Evolutionary conservation across 2,797 vertebrate species (phyloP).

Genomic region (Erethizon dorsatum): DNA sequence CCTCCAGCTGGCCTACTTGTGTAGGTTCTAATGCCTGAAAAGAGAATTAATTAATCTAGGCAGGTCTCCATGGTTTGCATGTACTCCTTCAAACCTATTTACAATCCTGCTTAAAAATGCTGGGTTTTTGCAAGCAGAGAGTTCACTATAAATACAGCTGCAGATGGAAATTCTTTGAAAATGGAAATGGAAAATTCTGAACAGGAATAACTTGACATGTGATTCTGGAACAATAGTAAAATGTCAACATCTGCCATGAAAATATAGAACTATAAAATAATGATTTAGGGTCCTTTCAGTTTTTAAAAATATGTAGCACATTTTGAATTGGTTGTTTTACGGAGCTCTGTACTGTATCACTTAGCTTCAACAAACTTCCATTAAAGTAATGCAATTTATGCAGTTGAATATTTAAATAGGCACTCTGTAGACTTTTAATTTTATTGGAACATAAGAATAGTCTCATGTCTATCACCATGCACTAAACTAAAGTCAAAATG

Average conservation of each 20-base stretch:
- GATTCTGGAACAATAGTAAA: slow-evolving; percentile 86
- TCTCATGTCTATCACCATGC: background rate
- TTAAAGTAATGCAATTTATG: slow-evolving; percentile 38
- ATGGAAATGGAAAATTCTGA: slow-evolving; percentile 78
- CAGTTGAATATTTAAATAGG: slow-evolving; percentile 51
- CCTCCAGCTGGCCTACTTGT: slow-evolving; percentile 82
- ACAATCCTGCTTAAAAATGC: slow-evolving; percentile 83
- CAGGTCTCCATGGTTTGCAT: slow-evolving; percentile 73
- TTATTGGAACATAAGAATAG: slow-evolving; percentile 45
- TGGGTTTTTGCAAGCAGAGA: slow-evolving; percentile 75
- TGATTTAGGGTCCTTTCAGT: slow-evolving; percentile 72
- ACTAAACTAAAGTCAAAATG: too few species aligned
- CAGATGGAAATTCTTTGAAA: slow-evolving; percentile 85
- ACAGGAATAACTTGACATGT: slow-evolving; percentile 90
- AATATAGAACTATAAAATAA: slow-evolving; percentile 81
- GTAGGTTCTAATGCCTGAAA: slow-evolving; percentile 78
- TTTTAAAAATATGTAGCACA: slow-evolving; percentile 66
- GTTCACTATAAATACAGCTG: slow-evolving; percentile 83
- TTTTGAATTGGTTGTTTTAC: slow-evolving; percentile 64
- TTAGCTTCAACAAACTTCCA: slow-evolving; percentile 56
- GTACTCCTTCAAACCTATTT: slow-evolving; percentile 74
- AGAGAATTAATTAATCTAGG: slow-evolving; percentile 86
- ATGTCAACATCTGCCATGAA: slow-evolving; percentile 89
- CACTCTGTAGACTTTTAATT: slow-evolving; percentile 1
- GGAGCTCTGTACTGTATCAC: slow-evolving; percentile 62